Base-by-base conservation (phyloP, 2,797 vertebrate species). In the Echeneis naucrates region DNA sequence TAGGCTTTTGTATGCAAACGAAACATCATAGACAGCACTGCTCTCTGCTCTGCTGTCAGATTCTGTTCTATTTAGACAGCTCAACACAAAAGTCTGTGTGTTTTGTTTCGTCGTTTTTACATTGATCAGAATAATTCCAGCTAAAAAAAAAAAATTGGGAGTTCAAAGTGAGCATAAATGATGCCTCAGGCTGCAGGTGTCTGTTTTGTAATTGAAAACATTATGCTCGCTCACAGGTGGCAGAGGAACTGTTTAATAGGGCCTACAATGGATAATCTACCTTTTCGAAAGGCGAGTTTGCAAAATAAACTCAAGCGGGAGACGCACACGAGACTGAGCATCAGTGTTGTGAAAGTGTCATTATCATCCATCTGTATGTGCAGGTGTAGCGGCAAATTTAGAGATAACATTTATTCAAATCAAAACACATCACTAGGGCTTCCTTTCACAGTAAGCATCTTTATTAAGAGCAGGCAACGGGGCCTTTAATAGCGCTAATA, bases 251-350 rank as follows among this genome's bases (percentile, higher is more conserved):
- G 45, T 30, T 40, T 27, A 24, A 38, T 4, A 12, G 35, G 1
- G 16, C 23, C 21, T 19, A 21, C 8, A 53, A 10, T 24, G 14
- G 16, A 7, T 10, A 17, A 51, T 50, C 47, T 48, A 16, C 51
- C 24, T 58, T 24, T 40, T 10, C 37, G 17, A 30, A 33, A 68
- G 2, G 21, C 10, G 8, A 35, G 42, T 13, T 35, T 48, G 35
- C 21, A 62, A 55, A 75, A 52, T 65, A 48, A 48, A 48, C 16
- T 16, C n/a, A n/a, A n/a, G 11, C 5, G 27, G 47, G 50, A 68
- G 57, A 57, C 54, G n/a, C 21, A 33, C 11, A 35, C 38, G 19
- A 55, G 13, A 37, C 19, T 40, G 10, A 44, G 51, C 38, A 52
- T 38, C 53, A 58, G 30, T 3, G 13, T 9, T 56, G 48, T 16